Conservation (phyloP, 2,888 invertebrate species). For the Himalopsyche anomala region DNA sequence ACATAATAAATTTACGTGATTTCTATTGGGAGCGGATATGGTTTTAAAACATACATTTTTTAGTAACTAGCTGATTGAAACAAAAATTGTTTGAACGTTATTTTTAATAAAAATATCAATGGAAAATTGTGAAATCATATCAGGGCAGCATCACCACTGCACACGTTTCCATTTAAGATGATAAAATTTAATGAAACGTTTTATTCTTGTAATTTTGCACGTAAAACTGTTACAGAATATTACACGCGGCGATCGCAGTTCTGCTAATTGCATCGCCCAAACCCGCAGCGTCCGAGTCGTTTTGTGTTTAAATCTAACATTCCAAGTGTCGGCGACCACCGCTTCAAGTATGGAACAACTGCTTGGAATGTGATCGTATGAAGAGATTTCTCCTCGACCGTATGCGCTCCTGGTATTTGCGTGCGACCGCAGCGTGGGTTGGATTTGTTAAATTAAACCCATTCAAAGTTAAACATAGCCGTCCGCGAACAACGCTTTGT, state of each 20-base stretch:
- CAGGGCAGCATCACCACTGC: not conserved
- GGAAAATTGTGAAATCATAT: slow-evolving; percentile 5
- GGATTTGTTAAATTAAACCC: slow-evolving; percentile 63
- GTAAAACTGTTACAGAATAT: slow-evolving; percentile 12
- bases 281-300: not conserved
- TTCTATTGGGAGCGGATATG: too few species aligned
- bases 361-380: slow-evolving; percentile 57
- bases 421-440: slow-evolving; percentile 60
- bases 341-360: slow-evolving; percentile 15
- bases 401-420: slow-evolving; percentile 56
- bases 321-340: slow-evolving; percentile 45
- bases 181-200: slow-evolving; percentile 34
- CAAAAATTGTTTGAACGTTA: too few species aligned
- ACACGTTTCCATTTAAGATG: not conserved
- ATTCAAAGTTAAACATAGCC: slow-evolving; percentile 59
- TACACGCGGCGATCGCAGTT: not conserved
- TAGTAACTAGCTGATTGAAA: too few species aligned
- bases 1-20: too few species aligned
- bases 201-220: slow-evolving; percentile 23
- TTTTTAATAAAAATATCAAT: too few species aligned
- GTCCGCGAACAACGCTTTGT: slow-evolving; percentile 57
- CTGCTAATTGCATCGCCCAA: slow-evolving; percentile 29
- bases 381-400: slow-evolving; percentile 49
- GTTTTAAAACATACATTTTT: too few species aligned
- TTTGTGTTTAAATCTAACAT: slow-evolving; percentile 52